Evolutionary conservation across 2,797 vertebrate genomes (phyloP).

Genomic region (Sebastiscus albofasciatus): DNA sequence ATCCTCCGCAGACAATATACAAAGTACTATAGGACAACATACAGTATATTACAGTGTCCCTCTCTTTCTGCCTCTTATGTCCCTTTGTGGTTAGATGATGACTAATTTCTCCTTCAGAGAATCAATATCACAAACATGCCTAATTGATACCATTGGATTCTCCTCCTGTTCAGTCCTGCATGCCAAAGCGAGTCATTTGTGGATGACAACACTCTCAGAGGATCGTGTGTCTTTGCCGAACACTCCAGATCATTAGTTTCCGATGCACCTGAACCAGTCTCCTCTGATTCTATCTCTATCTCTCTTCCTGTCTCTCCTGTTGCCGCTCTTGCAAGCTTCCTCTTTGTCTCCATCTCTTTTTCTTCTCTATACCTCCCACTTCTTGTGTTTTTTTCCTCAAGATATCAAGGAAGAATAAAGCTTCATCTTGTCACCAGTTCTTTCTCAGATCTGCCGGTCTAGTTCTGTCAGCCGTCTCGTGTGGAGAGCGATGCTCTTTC

Average conservation of each 20-base stretch:
- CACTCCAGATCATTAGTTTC: slow-evolving; percentile 3
- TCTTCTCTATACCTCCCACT: background rate
- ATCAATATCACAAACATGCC: background rate
- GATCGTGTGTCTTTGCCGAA: slow-evolving; percentile 13
- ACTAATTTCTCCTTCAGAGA: background rate
- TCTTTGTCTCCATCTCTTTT: background rate
- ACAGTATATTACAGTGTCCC: background rate
- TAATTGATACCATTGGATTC: background rate
- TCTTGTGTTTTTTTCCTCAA: background rate
- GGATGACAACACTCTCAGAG: background rate
- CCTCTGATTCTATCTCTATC: background rate
- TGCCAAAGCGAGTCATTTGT: background rate
- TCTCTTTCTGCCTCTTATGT: background rate
- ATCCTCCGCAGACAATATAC: background rate
- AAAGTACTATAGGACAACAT: background rate
- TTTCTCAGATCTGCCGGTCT: background rate
- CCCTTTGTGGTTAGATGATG: background rate
- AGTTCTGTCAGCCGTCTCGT: background rate
- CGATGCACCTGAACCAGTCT: background rate
- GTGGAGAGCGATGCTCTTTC: background rate
- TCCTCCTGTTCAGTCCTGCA: background rate
- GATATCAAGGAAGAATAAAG: background rate
- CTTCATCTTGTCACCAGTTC: background rate
- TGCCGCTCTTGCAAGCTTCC: background rate
- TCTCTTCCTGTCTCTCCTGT: slow-evolving; percentile 1